Percentiles rank a stretch among this genome's conserved stretches.
phyloP scores from a whole-genome alignment of 2,113 vertebrate genomes.

The Lagopus leucura region DNA sequence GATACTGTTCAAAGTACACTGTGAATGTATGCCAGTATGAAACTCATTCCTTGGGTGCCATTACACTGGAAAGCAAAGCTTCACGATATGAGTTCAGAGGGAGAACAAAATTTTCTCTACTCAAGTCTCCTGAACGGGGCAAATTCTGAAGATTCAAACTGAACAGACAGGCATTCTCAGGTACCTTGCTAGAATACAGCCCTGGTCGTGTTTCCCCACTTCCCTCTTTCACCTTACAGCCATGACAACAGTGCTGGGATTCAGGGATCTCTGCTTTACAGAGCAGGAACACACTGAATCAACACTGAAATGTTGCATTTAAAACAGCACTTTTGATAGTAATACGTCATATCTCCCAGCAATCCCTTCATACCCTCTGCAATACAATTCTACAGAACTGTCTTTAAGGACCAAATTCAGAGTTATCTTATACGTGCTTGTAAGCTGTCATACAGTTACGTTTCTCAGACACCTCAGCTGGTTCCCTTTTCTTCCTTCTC shows the following conservation, averaged over 20 bases:
- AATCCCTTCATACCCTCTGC: neutral
- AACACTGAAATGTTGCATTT: neutral
- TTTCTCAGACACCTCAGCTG: neutral
- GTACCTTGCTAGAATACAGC: neutral
- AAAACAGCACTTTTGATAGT: neutral
- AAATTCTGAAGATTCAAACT: neutral
- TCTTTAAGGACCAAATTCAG: neutral
- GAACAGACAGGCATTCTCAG: neutral
- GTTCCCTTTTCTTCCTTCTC: neutral
- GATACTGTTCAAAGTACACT: neutral
- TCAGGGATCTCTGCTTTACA: rapidly evolving
- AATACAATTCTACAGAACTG: neutral
- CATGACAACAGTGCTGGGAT: neutral
- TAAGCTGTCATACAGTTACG: neutral
- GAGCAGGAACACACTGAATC: neutral
- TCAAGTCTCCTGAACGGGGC: neutral
- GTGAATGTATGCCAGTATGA: neutral
- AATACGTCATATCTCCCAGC: neutral
- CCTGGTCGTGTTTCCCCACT: neutral
- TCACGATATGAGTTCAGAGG: neutral
- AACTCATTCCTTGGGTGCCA: neutral
- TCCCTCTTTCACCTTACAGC: neutral
- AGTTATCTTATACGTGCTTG: neutral
- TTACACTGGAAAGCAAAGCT: neutral
- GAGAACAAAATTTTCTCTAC: neutral